These are phyloP conservation scores for Lophotis ruficrista DNA, from an alignment of 2,113 vertebrate species.

Conservation along the genomic window DNA sequence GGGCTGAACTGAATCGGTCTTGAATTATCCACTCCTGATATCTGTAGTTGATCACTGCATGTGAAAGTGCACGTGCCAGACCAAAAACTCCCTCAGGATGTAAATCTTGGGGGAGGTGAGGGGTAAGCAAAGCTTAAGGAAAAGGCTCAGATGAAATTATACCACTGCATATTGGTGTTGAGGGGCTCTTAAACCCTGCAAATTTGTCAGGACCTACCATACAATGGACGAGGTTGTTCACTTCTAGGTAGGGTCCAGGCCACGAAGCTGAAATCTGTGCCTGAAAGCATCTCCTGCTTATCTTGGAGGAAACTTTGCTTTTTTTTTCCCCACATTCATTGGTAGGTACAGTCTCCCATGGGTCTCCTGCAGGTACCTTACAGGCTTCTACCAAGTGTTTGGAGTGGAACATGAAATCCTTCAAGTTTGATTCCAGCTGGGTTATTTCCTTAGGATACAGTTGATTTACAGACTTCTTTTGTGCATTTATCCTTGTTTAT, in stretches of 20 bases:
- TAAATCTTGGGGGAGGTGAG: background rate
- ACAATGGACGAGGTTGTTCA: background rate
- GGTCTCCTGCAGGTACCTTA: background rate
- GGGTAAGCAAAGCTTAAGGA: background rate
- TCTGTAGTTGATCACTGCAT: background rate
- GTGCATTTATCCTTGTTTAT: background rate
- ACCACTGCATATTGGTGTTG: fast-evolving
- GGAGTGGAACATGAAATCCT: background rate
- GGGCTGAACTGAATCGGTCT: background rate
- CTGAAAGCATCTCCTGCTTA: background rate
- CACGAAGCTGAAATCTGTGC: background rate
- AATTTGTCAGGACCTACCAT: background rate
- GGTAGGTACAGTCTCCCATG: background rate
- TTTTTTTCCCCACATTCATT: background rate
- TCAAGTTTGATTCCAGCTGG: background rate
- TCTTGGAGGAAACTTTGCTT: background rate
- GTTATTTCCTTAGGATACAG: background rate
- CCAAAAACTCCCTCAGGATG: background rate
- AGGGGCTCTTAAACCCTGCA: background rate
- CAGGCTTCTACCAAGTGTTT: background rate
- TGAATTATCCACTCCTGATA: background rate
- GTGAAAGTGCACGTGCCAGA: background rate
- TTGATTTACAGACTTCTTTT: background rate
- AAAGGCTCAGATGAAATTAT: background rate
- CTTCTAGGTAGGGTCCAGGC: background rate